These are phyloP conservation scores for Grantiella picta DNA, from an alignment of 2,113 vertebrate species.

Conservation along the genomic window DNA sequence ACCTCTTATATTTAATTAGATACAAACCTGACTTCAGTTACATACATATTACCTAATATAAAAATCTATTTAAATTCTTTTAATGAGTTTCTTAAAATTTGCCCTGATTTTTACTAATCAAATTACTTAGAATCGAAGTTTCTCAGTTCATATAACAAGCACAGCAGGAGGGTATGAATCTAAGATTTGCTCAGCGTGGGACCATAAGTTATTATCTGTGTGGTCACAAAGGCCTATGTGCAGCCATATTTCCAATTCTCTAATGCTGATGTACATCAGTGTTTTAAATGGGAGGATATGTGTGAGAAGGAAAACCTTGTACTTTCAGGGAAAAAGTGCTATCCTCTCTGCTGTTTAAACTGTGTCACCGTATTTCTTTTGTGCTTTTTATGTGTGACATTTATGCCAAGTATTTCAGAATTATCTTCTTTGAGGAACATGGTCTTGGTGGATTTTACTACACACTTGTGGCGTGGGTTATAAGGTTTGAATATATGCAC, in stretches of 20 bases:
- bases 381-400: not conserved
- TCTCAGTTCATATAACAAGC: not conserved
- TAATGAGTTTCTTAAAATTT: not conserved
- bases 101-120: not conserved
- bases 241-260: not conserved
- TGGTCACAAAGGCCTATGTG: not conserved
- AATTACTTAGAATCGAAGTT: not conserved
- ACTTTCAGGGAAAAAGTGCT: not conserved
- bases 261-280: not conserved
- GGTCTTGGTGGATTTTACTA: not conserved
- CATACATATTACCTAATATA: not conserved
- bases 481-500: not conserved
- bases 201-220: not conserved
- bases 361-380: not conserved
- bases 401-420: not conserved
- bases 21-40: not conserved
- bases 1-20: not conserved
- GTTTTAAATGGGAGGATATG: not conserved
- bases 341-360: not conserved
- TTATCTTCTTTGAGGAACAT: not conserved
- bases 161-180: not conserved
- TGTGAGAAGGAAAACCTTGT: not conserved
- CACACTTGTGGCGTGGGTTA: not conserved
- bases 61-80: not conserved
- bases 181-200: not conserved